Evolutionary conservation across 2,797 vertebrate species (phyloP), one percentile per base, ranked within the genome.

Genomic region (Danio tinwini): DNA sequence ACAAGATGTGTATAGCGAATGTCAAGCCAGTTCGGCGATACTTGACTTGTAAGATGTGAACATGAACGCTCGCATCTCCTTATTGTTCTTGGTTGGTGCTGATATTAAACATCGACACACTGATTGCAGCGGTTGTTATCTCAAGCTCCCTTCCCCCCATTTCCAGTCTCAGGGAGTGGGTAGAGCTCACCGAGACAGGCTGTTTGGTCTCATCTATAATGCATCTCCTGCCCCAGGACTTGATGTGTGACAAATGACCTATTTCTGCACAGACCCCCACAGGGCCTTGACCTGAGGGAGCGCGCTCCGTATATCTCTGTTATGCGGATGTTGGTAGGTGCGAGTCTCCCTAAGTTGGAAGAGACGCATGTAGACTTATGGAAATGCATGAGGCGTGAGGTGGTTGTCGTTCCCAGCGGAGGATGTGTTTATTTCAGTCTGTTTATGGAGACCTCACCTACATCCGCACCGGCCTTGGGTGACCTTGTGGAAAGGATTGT

Each of bases 191-290:
- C 89, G 91, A 94, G 91, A 93, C 91, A 89, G 91, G 91, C 91
- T 92, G 92, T 93, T 94, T 93, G 90, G 91, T 85, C 91, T 93
- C 92, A 94, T 94, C 90, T 93, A 94, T 94, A 93, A 93, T 94
- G 92, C 91, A 93, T 91, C 85, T 85, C 74, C 87, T 91, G 91
- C 92, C 90, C 90, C 83, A 85, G 92, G 93, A 93, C 93, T 93
- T 91, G 90, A 93, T 93, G 92, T 92, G 93, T 94, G 92, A 93
- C 92, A 94, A 94, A 94, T 94, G 93, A 94, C 93, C 93, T 94
- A 94, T 94, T 94, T 94, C 90, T 92, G 91, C 86, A 85, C 90
- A 92, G 93, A 94, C 93, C 92, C 91, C 91, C 91, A 91, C 83
- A 85, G 91, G 92, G 91, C 89, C 90, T 89, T 93, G 91, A 93